Base-by-base conservation (phyloP, 1,140 invertebrate genomes). In the Drosophila guanche region DNA sequence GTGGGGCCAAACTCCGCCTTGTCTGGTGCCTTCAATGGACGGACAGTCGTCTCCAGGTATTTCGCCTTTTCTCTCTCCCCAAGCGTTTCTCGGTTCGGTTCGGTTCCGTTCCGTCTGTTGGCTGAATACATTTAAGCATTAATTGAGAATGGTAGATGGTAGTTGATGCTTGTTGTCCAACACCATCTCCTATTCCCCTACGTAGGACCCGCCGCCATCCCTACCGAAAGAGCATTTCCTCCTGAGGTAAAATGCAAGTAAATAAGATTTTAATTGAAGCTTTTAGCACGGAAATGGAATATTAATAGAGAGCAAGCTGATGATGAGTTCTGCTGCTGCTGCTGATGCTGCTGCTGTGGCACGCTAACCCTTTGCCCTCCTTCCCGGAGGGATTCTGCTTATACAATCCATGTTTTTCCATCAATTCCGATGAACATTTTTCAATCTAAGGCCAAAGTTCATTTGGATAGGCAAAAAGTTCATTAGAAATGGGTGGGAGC, bases 191-290 rank as follows among this genome's bases (percentile, higher is more conserved):
- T 10, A 3, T 20, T 20, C 8, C 33, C 33, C 33, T 37, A 3
- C 33, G 3, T 37, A 37, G 33, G 33, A 10, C 8, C 33, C 10
- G 2, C 7, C n/a, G n/a, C 29, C 33, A 5, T 29, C 5, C 27
- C 16, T 20, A 20, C 10, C 10, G 10, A 37, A 12, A 37, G 33
- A 37, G 33, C 33, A 37, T 10, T 37, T 37, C 33, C 33, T 12
- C 10, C 61, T 43, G 25, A 65, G 12, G 58, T 46, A 48, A 45
- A 61, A 50, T 74, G 60, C 60, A 67, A 51, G 68, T 73, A 79
- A 79, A 79, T 79, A 79, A 79, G 76, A 74, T 79, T 79, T 79
- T 79, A 79, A 79, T 79, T 79, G 59, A 79, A 79, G 65, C 76
- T 79, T 79, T 79, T 79, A 79, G 76, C 76, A 75, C 33, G 76